Evolutionary conservation across 64 coral and sea anemone species (phyloP), one percentile per base, ranked within the genome.

Genomic region (Pachyseris speciosa): DNA sequence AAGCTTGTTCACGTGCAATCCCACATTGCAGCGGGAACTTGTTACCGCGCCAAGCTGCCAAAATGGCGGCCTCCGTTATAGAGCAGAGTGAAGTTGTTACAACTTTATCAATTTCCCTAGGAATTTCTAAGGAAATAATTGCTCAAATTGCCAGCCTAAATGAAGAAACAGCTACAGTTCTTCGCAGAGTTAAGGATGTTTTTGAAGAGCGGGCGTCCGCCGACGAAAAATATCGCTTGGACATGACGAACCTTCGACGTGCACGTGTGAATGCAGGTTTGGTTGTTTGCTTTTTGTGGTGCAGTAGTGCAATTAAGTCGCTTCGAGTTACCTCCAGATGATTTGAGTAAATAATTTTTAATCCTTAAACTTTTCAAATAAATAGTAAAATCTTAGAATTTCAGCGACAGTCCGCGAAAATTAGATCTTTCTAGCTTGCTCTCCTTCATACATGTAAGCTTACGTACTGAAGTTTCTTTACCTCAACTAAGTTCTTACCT

Each of bases 251-350:
- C n/a, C 85, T 98, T 79, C 96, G 96, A 42, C 96, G 96, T 94
- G 93, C 96, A 92, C 96, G 96, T 92, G 93, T 98, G 12, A 94
- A 98, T 31, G 96, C 96, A 83, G 96, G 96, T 95, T 64, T 74
- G 87, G 75, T 11, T 7, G 27, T 64, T 68, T 48, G 16, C 5
- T 17, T 36, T 25, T 22, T 25, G 34, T 17, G 67, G 58, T 20
- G 4, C n/a, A 34, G 28, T 40, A 16, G 13, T 45, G 45, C 7
- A 27, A 3, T n/a, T n/a, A 9, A 72, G 32, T 19, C 34, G 0
- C 32, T 37, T 72, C 20, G 20, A 17, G 8, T 69, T 69, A 16
- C 63, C n/a, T 26, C n/a, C n/a, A n/a, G n/a, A n/a, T n/a, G n/a
- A n/a, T n/a, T n/a, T n/a, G n/a, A n/a, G n/a, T n/a, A n/a, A n/a